A percentile compares a stretch with the other conserved stretches of the same genome.
Evolutionary conservation across 2,888 invertebrate genomes (phyloP).

Genomic region (Argynnis bischoffii): DNA sequence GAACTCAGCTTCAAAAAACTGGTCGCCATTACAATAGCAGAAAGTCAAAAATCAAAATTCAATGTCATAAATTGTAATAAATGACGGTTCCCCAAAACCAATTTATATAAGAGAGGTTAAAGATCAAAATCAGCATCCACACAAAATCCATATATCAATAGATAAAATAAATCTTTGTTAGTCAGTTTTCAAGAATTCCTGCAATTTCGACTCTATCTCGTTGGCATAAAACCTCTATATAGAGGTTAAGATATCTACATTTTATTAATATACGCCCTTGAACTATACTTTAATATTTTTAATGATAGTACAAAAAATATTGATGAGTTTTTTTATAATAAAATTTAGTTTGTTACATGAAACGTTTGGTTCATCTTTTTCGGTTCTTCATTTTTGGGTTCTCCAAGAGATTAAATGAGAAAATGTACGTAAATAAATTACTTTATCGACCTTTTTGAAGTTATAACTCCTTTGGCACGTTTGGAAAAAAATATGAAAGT

Average conservation of each 20-base stretch:
- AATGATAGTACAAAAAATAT: slow-evolving; percentile 13
- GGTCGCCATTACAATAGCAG: no score
- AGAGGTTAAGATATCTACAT: neutral
- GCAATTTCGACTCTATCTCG: neutral
- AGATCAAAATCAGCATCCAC: slow-evolving; percentile 15
- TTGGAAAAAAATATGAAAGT: no score
- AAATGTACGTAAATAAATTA: no score
- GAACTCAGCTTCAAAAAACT: neutral
- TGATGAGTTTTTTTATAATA: slow-evolving; percentile 1
- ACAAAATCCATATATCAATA: slow-evolving; percentile 6
- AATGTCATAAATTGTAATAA: slow-evolving; percentile 12
- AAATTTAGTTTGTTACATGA: neutral
- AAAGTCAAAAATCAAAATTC: neutral
- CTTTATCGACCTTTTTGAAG: no score
- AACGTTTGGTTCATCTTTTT: slow-evolving; percentile 7
- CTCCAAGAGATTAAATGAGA: neutral
- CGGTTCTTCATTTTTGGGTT: slow-evolving; percentile 1
- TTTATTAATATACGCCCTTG: slow-evolving; percentile 34
- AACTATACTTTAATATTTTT: slow-evolving; percentile 32
- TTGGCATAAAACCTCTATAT: neutral
- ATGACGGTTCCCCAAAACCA: slow-evolving; percentile 3
- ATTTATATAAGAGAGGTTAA: slow-evolving; percentile 13
- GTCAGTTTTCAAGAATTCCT: neutral
- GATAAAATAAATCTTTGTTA: neutral
- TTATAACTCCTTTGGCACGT: no score